Evolutionary conservation across 2,113 vertebrate genomes (phyloP).

Genomic region (Pontoporia blainvillei): DNA sequence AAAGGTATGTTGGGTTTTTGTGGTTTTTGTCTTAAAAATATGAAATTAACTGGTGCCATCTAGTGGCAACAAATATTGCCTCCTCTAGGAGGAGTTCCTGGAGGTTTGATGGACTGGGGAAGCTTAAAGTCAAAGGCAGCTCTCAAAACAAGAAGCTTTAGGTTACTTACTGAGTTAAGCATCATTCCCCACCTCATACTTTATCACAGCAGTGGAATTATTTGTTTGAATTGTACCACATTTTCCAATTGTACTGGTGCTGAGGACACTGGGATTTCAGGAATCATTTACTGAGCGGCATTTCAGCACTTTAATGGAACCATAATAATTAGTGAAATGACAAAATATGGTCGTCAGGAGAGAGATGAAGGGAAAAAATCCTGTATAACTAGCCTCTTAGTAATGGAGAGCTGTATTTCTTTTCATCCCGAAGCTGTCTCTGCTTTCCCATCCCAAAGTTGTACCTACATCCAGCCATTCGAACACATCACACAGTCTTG

Average conservation of each 20-base stretch:
- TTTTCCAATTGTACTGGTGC: background rate
- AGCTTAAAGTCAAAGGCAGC: background rate
- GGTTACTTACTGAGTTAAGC: background rate
- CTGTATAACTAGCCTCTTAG: background rate
- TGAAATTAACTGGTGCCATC: slow-evolving; percentile 67
- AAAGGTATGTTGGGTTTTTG: background rate
- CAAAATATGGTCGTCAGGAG: background rate
- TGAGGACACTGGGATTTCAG: background rate
- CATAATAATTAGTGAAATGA: slow-evolving; percentile 40
- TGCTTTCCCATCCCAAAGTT: background rate
- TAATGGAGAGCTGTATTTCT: background rate
- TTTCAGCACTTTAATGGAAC: background rate
- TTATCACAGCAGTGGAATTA: slow-evolving; percentile 4
- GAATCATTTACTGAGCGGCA: background rate
- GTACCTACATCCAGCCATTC: background rate
- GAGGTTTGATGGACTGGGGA: background rate
- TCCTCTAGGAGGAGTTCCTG: background rate
- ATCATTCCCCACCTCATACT: background rate
- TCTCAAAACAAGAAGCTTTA: background rate
- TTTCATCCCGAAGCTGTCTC: background rate
- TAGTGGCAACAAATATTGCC: slow-evolving; percentile 48
- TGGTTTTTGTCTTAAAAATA: slow-evolving; percentile 7
- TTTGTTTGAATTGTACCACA: background rate
- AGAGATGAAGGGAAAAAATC: background rate
- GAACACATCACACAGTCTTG: background rate